Percentiles rank a stretch among this genome's conserved stretches.
These are phyloP conservation scores for Hemibagrus wyckioides DNA, from an alignment of 2,113 vertebrate genomes.

Conservation along the genomic window DNA sequence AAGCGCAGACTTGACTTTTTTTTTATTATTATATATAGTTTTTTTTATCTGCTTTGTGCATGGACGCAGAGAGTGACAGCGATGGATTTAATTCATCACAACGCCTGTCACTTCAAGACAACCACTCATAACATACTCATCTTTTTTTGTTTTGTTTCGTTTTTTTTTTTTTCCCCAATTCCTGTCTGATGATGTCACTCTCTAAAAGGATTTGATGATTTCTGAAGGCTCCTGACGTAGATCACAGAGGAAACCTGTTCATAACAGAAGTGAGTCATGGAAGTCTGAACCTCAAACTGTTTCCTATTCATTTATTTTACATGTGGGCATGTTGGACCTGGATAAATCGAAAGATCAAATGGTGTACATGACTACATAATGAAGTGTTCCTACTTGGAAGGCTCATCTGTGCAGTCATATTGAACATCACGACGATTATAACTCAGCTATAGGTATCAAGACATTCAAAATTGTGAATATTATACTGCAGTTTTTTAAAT, in stretches of 20 bases:
- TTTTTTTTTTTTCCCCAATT: neutral
- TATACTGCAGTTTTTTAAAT: no score
- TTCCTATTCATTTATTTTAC: constrained; percentile 9
- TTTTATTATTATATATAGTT: neutral
- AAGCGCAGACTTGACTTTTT: neutral
- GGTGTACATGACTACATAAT: neutral
- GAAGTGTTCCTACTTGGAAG: neutral
- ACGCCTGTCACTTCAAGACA: constrained; percentile 13
- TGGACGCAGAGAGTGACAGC: neutral
- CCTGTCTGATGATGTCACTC: neutral
- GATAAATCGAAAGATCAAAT: neutral
- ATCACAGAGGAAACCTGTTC: neutral
- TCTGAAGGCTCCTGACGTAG: neutral
- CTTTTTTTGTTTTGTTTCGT: no score
- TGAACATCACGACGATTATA: no score
- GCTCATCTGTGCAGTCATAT: no score
- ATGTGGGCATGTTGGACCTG: neutral
- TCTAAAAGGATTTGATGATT: constrained; percentile 3
- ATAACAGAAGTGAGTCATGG: neutral
- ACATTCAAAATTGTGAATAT: no score
- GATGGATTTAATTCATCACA: constrained; percentile 26
- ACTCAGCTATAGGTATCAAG: no score
- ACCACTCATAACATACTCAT: constrained; percentile 25
- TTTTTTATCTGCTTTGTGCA: constrained; percentile 2
- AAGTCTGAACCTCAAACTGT: constrained; percentile 8